Percentiles rank a stretch among this genome's conserved stretches.
Evolutionary conservation across 2,113 vertebrate species (phyloP).

Genomic region (Puntigrus tetrazona): DNA sequence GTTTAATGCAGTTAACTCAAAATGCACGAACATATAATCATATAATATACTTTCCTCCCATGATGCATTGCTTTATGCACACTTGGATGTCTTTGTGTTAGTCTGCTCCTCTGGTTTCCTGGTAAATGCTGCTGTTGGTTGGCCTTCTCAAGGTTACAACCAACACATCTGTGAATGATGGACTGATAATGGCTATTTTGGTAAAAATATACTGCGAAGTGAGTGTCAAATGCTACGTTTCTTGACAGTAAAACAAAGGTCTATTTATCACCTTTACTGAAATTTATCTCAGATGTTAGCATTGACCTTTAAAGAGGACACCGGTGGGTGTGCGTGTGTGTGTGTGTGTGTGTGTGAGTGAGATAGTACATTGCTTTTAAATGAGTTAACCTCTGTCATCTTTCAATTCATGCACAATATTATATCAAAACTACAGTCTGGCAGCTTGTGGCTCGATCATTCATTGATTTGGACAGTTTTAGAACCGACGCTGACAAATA

Average conservation of each 20-base stretch:
- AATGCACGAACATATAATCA: background rate
- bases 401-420: slow-evolving; percentile 16
- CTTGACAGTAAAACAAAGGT: slow-evolving; percentile 34
- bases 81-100: slow-evolving; percentile 50
- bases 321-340: background rate
- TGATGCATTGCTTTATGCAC: background rate
- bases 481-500: background rate
- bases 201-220: slow-evolving; percentile 22
- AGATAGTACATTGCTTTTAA: slow-evolving; percentile 3
- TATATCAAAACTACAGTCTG: slow-evolving; percentile 15
- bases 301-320: slow-evolving; percentile 42
- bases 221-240: slow-evolving; percentile 23
- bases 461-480: slow-evolving; percentile 31
- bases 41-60: background rate
- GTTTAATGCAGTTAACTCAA: background rate
- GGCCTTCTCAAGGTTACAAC: slow-evolving; percentile 32
- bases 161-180: slow-evolving; percentile 8
- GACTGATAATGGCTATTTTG: slow-evolving; percentile 39
- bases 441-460: background rate
- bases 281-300: slow-evolving; percentile 5
- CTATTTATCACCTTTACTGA: slow-evolving; percentile 28
- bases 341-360: background rate
- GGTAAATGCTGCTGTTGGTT: background rate
- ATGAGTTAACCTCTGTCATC: slow-evolving; percentile 23
- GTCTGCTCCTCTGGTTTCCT: slow-evolving; percentile 52